Conservation (phyloP, 2,888 invertebrate genomes). For the Drosophila recens region DNA sequence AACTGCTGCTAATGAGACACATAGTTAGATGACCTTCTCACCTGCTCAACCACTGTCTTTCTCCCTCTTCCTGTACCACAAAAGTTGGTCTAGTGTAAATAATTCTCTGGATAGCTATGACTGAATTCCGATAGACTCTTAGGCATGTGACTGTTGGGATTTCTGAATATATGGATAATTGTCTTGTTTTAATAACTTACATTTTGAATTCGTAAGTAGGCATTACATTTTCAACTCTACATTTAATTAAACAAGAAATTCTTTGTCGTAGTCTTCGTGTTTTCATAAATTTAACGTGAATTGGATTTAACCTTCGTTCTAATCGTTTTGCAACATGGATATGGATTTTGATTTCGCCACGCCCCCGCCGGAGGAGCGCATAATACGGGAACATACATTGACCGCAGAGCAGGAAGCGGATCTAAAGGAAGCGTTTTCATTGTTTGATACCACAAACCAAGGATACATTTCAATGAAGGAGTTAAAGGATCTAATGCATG, state of each 20-base stretch:
- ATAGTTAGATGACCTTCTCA: constrained; percentile 4
- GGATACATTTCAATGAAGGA: constrained; percentile 56
- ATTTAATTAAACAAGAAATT: not conserved
- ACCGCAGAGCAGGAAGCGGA: constrained; percentile 48
- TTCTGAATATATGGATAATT: constrained; percentile 4
- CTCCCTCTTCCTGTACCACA: not conserved
- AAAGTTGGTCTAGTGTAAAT: constrained; percentile 8
- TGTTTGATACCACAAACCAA: constrained; percentile 39
- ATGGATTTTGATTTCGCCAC: constrained; percentile 51
- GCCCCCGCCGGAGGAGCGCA: constrained; percentile 59
- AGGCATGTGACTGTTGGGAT: constrained; percentile 9
- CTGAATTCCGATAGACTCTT: not conserved
- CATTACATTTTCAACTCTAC: not conserved
- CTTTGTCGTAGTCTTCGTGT: not conserved
- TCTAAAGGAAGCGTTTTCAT: constrained; percentile 49
- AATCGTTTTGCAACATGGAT: constrained; percentile 45
- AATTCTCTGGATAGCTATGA: constrained; percentile 12
- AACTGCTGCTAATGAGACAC: constrained; percentile 45
- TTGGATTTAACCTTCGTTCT: constrained; percentile 14
- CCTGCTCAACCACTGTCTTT: not conserved
- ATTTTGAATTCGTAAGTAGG: not conserved
- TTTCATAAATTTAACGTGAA: not conserved
- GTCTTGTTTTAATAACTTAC: not conserved
- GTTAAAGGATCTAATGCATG: constrained; percentile 42
- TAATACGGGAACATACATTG: constrained; percentile 41